phyloP scores from a whole-genome alignment of 35 echinoderm and acorn worm genomes.

The Ophiothrix spiculata region DNA sequence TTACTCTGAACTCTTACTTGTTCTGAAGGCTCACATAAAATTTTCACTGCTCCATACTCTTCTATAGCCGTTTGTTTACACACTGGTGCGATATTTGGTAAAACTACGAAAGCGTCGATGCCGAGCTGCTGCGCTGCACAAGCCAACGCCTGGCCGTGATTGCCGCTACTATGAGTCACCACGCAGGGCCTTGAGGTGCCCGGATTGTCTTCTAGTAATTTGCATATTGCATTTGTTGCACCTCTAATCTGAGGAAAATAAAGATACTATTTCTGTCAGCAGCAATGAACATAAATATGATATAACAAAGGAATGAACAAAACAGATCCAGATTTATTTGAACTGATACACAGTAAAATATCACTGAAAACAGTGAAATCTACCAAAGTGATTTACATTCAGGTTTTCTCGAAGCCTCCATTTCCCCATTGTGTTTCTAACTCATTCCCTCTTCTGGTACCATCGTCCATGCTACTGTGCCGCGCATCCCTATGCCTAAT shows the following conservation, averaged over 20 bases:
- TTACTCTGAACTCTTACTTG: conserved; percentile 45
- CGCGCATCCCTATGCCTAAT: too few relatives aligned
- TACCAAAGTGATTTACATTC: too few relatives aligned
- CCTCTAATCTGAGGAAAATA: conserved; percentile 78
- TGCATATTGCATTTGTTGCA: conserved; percentile 53
- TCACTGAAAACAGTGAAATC: too few relatives aligned
- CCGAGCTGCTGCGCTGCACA: conserved; percentile 44
- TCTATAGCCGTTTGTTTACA: conserved; percentile 59
- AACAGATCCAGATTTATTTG: too few relatives aligned
- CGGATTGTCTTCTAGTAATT: conserved; percentile 23
- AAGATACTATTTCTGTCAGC: too few relatives aligned
- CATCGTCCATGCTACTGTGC: too few relatives aligned
- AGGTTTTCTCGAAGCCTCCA: too few relatives aligned
- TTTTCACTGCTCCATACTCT: conserved; percentile 59
- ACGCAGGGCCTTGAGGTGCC: conserved; percentile 15
- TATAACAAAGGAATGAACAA: too few relatives aligned
- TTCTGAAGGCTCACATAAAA: conserved; percentile 42
- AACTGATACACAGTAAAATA: too few relatives aligned
- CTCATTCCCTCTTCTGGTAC: too few relatives aligned
- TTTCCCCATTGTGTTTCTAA: too few relatives aligned
- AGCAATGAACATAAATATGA: too few relatives aligned
- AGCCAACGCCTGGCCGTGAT: conserved; percentile 60
- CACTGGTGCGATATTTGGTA: conserved; percentile 43
- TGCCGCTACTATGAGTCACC: conserved; percentile 59
- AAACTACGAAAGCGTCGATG: conserved; percentile 44